Conservation (phyloP, 2,113 vertebrate genomes). For the Aviceda subcristata region DNA sequence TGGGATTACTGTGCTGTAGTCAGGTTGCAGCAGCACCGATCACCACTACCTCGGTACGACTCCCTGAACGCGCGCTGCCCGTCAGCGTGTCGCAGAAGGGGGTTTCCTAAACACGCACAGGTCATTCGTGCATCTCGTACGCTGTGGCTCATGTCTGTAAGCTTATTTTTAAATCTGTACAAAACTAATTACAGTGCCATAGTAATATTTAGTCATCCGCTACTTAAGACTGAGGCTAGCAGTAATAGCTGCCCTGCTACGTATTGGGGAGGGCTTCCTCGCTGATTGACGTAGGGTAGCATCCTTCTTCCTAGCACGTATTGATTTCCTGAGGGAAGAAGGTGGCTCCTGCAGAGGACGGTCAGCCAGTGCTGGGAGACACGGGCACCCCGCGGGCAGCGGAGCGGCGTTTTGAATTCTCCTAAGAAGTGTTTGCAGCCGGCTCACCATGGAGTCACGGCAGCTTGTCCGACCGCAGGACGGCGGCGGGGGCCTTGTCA, state of each 20-base stretch:
- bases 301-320: not conserved
- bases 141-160: rapidly evolving
- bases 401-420: rapidly evolving
- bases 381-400: rapidly evolving
- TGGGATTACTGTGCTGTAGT: not conserved
- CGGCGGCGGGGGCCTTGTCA: rapidly evolving
- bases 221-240: not conserved
- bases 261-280: not conserved
- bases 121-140: not conserved
- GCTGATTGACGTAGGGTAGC: not conserved
- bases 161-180: not conserved
- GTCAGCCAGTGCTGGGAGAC: not conserved
- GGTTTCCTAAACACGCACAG: rapidly evolving
- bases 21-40: not conserved
- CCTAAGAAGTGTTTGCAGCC: rapidly evolving
- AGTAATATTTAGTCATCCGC: not conserved
- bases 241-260: not conserved
- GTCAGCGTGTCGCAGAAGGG: not conserved
- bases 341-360: not conserved
- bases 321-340: not conserved
- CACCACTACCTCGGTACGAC: rapidly evolving
- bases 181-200: not conserved
- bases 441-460: rapidly evolving
- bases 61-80: rapidly evolving
- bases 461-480: no score